Evolutionary conservation across 2,888 invertebrate genomes (phyloP).

Genomic region (Masnerella sp.): DNA sequence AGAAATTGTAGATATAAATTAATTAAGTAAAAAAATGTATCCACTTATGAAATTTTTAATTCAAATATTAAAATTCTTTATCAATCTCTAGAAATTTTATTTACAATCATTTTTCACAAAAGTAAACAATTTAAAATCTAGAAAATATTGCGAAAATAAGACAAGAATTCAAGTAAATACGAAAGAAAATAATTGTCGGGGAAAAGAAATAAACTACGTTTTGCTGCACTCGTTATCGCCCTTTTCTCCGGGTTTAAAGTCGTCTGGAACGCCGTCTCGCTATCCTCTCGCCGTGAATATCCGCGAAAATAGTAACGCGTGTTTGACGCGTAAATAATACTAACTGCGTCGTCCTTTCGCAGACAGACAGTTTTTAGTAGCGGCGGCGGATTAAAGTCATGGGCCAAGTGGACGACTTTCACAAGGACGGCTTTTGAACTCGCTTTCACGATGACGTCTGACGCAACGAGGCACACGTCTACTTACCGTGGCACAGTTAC

Average conservation of each 20-base stretch:
- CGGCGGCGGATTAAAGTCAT: constrained; percentile 35
- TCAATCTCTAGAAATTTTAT: no score
- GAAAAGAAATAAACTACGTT: constrained; percentile 3
- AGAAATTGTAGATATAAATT: no score
- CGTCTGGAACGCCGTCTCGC: background rate
- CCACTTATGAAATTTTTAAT: no score
- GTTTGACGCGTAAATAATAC: constrained; percentile 43
- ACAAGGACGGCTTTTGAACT: constrained; percentile 49
- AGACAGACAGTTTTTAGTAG: constrained; percentile 27
- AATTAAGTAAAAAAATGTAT: no score
- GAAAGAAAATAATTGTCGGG: background rate
- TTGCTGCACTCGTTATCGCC: constrained; percentile 7
- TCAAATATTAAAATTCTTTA: no score
- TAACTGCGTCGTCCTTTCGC: constrained; percentile 27
- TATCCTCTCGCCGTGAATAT: constrained; percentile 11
- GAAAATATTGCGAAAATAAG: background rate
- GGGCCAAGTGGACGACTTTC: constrained; percentile 31
- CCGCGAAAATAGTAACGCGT: constrained; percentile 27
- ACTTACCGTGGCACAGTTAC: constrained; percentile 34
- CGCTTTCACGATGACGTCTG: constrained; percentile 39
- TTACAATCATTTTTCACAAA: background rate
- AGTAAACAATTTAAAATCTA: background rate
- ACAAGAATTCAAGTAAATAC: background rate
- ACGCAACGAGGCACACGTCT: constrained; percentile 32
- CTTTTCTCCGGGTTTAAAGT: background rate